A percentile compares a stretch with the other conserved stretches of the same genome.
phyloP scores from a whole-genome alignment of 2,113 vertebrate species.

The Pachycephala philippinensis region DNA sequence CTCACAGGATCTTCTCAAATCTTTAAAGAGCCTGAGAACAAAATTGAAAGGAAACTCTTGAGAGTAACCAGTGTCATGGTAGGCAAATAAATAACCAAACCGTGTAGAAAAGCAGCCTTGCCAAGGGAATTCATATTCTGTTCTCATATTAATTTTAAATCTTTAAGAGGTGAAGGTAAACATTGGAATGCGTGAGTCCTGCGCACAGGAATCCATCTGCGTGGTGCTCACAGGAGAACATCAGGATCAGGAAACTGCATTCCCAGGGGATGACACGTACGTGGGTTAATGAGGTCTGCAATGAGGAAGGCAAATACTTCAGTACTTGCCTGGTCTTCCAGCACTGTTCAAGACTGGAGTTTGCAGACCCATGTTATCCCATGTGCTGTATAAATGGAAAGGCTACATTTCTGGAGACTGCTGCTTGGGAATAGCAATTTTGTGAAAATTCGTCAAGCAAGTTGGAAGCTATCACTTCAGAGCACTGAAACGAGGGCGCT shows the following conservation, averaged over 20 bases:
- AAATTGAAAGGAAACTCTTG: not conserved
- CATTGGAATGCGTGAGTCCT: fast-evolving
- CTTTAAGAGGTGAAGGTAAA: not conserved
- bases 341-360: not conserved
- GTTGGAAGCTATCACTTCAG: not conserved
- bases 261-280: not conserved
- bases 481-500: not conserved
- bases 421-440: not conserved
- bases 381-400: not conserved
- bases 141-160: not conserved
- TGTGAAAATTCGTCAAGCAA: not conserved
- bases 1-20: not conserved
- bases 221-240: not conserved
- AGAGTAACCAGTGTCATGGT: fast-evolving
- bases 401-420: not conserved
- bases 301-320: not conserved
- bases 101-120: not conserved
- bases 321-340: not conserved
- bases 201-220: not conserved
- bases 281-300: not conserved
- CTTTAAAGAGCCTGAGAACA: not conserved
- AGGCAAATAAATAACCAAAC: not conserved
- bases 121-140: not conserved
- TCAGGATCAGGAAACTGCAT: not conserved
- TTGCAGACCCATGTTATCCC: not conserved